These are phyloP conservation scores for Umimayanthus kanabou DNA, from an alignment of 92 coral and sea anemone genomes.

Conservation along the genomic window DNA sequence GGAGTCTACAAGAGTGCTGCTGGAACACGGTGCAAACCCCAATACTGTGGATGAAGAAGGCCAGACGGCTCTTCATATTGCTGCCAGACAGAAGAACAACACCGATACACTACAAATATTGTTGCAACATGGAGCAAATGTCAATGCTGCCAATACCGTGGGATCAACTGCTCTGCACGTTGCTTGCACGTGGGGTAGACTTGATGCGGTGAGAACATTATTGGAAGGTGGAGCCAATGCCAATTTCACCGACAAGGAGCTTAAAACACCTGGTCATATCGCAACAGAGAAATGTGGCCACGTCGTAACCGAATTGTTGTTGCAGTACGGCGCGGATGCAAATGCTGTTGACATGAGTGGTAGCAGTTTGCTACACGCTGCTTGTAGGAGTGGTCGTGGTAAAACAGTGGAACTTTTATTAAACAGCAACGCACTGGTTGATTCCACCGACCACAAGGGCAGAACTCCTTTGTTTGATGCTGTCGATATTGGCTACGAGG, in stretches of 20 bases:
- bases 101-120: conserved; percentile 3
- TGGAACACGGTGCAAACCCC: conserved; percentile 22
- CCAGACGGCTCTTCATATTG: conserved; percentile 33
- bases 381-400: conserved; percentile 1
- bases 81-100: conserved; percentile 28
- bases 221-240: conserved; percentile 23
- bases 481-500: conserved; percentile 16
- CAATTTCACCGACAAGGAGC: conserved; percentile 3
- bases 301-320: neutral
- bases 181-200: conserved; percentile 35
- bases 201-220: conserved; percentile 1
- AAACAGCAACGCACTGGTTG: conserved; percentile 16
- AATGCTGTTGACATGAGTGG: conserved; percentile 5
- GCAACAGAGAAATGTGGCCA: conserved; percentile 29
- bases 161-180: conserved; percentile 36
- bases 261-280: conserved; percentile 9
- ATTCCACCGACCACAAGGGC: conserved; percentile 29
- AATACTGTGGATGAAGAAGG: conserved; percentile 23
- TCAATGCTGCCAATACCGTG: conserved; percentile 12
- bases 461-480: conserved; percentile 57
- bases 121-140: conserved; percentile 18
- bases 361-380: neutral
- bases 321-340: conserved; percentile 8
- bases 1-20: conserved; percentile 17
- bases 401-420: conserved; percentile 1